Evolutionary conservation across 2,888 invertebrate genomes (phyloP).

Genomic region (Crocallis elinguaria): DNA sequence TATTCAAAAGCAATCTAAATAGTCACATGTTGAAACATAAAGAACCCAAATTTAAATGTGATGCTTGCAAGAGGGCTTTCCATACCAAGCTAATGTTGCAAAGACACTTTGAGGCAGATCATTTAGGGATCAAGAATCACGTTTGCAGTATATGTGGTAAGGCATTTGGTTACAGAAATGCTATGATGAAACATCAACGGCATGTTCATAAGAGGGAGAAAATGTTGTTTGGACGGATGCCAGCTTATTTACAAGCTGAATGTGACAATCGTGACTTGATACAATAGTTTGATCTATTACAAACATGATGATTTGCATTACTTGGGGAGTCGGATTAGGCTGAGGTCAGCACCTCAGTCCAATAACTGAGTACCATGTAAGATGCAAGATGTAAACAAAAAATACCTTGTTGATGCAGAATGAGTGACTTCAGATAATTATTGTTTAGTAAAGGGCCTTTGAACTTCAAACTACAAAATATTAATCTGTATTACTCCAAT

Average conservation of each 20-base stretch:
- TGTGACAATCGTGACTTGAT: slow-evolving; percentile 15
- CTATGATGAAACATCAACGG: slow-evolving; percentile 67
- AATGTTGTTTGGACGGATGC: slow-evolving; percentile 51
- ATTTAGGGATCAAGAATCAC: slow-evolving; percentile 66
- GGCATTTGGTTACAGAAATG: slow-evolving; percentile 67
- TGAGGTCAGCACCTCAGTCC: no score
- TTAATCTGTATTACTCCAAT: no score
- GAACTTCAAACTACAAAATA: no score
- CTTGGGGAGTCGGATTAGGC: no score
- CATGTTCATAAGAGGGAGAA: slow-evolving; percentile 67
- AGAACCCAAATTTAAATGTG: slow-evolving; percentile 61
- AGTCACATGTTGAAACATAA: slow-evolving; percentile 63
- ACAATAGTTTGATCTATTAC: background rate
- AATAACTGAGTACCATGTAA: no score
- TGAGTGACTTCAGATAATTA: no score
- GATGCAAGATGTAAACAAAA: no score
- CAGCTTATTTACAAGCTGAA: slow-evolving; percentile 50
- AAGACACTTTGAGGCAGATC: slow-evolving; percentile 62
- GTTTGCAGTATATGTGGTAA: slow-evolving; percentile 65
- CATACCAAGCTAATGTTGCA: slow-evolving; percentile 56
- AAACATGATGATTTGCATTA: background rate
- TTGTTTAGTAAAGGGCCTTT: no score
- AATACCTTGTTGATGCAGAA: no score
- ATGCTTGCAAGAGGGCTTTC: slow-evolving; percentile 60
- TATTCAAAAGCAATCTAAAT: slow-evolving; percentile 66